Conservation (phyloP, 2,797 vertebrate species). For the Erethizon dorsatum region DNA sequence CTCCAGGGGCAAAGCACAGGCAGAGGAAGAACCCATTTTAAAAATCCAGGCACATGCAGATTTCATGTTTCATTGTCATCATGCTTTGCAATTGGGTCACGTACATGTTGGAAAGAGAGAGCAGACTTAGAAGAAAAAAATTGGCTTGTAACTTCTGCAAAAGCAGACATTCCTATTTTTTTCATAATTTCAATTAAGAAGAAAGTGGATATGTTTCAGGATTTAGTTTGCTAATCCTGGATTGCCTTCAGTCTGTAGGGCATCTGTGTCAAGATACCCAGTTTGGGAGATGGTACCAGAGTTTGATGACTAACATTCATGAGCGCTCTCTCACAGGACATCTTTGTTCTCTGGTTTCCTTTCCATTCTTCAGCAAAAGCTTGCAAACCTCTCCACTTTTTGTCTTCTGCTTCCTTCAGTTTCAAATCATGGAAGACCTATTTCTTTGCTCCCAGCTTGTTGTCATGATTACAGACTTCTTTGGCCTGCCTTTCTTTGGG, state of each 20-base stretch:
- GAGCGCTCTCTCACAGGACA: neutral
- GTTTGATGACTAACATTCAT: neutral
- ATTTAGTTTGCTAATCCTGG: conserved; percentile 39
- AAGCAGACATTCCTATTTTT: neutral
- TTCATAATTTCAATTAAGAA: neutral
- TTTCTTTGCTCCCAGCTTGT: conserved; percentile 67
- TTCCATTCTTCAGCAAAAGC: neutral
- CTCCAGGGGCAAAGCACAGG: conserved; percentile 49
- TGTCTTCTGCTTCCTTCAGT: conserved; percentile 48
- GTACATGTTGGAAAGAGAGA: conserved; percentile 10
- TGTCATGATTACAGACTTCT: conserved; percentile 78
- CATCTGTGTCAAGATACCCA: conserved; percentile 22
- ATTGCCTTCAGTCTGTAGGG: conserved; percentile 8
- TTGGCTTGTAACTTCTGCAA: neutral
- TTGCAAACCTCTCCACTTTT: conserved; percentile 49
- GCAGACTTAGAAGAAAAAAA: neutral
- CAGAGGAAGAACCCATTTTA: conserved; percentile 16
- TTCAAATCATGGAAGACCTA: conserved; percentile 67
- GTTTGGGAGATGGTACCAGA: neutral
- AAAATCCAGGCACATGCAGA: neutral
- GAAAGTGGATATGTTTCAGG: conserved; percentile 6
- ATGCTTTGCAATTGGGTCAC: conserved; percentile 42
- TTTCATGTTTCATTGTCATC: conserved; percentile 67
- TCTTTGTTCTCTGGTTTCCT: conserved; percentile 52
- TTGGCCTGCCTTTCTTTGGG: conserved; percentile 2